Conservation (phyloP, 2,113 vertebrate genomes). For the Pseudopipra pipra region DNA sequence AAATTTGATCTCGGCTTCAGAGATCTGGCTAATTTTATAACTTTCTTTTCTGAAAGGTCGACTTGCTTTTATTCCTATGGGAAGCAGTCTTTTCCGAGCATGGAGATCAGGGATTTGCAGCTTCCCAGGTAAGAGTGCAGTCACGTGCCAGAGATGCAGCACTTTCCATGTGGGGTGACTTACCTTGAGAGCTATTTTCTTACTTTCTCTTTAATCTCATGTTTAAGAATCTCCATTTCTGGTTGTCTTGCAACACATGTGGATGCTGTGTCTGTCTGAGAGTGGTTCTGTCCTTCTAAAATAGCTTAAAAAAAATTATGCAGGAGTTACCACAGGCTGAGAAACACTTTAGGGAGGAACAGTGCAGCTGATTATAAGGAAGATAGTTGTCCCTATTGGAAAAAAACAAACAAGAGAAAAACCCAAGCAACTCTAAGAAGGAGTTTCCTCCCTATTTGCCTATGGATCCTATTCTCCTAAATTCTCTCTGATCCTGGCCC, state of each 20-base stretch:
- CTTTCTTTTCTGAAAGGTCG: not conserved
- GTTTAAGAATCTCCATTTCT: not conserved
- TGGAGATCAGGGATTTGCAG: not conserved
- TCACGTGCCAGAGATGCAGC: rapidly evolving
- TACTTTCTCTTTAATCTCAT: not conserved
- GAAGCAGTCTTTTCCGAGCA: rapidly evolving
- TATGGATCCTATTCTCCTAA: not conserved
- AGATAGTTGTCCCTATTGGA: not conserved
- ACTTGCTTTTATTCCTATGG: not conserved
- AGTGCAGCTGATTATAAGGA: not conserved
- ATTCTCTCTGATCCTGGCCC: not conserved
- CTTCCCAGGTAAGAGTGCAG: not conserved
- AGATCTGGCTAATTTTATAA: not conserved
- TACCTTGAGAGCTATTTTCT: not conserved
- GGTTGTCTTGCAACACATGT: rapidly evolving
- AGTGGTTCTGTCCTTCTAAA: not conserved
- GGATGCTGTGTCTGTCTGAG: not conserved
- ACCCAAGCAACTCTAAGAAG: rapidly evolving
- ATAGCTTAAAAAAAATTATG: not conserved
- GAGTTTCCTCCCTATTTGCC: not conserved
- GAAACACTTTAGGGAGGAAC: not conserved
- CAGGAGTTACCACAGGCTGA: not conserved
- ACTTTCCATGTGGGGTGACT: not conserved
- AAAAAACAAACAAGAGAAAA: not conserved
- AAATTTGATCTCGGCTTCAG: not conserved